A percentile compares a stretch with the other conserved stretches of the same genome.
Conservation (phyloP, 1,140 invertebrate species). For the Druon quercuslanigerum region DNA sequence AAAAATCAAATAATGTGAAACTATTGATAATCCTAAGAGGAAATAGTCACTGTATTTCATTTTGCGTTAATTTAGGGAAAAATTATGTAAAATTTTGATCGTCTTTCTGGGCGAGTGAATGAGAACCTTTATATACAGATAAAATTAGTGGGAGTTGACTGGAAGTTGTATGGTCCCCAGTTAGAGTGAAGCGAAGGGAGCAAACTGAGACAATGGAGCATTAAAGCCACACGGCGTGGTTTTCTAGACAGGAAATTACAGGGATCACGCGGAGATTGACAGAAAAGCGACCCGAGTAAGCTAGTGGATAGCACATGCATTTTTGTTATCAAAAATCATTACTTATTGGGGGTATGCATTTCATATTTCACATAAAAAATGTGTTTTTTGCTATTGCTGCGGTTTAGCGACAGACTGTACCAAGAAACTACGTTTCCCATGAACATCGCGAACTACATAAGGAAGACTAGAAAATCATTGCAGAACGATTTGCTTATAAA, state of each 20-base stretch:
- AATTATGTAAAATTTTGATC: neutral
- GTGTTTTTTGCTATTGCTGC: no score
- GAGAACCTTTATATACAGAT: constrained; percentile 66
- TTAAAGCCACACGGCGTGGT: constrained; percentile 72
- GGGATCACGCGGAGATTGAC: constrained; percentile 75
- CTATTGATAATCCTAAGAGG: neutral
- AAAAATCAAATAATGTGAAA: neutral
- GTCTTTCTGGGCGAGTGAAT: constrained; percentile 40
- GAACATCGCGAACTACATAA: no score
- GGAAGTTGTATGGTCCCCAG: constrained; percentile 52
- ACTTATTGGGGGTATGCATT: no score
- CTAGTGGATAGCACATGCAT: neutral
- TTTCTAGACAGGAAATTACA: constrained; percentile 76
- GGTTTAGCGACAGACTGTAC: no score
- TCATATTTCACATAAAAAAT: no score
- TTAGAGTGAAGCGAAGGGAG: constrained; percentile 39
- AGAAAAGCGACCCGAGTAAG: constrained; percentile 70
- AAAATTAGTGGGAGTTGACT: constrained; percentile 67
- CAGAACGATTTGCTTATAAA: no score
- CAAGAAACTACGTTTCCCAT: no score
- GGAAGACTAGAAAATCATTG: no score
- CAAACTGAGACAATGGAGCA: constrained; percentile 73
- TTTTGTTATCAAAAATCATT: no score
- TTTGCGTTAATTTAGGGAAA: neutral
- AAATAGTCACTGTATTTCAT: neutral